phyloP scores from a whole-genome alignment of 2,797 vertebrate genomes.

The Enteromius mattozi region DNA sequence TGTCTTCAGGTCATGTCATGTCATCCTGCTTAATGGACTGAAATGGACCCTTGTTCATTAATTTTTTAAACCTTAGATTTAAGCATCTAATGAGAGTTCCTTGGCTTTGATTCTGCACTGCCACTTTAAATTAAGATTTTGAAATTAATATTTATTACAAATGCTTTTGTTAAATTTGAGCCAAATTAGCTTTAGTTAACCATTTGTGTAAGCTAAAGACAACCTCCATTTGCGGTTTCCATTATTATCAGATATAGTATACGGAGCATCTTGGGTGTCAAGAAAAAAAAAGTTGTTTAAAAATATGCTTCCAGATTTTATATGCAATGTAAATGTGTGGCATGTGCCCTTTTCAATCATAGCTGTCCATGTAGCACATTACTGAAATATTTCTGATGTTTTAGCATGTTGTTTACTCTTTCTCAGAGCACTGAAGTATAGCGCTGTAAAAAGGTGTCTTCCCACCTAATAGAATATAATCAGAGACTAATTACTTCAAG shows the following conservation, averaged over 20 bases:
- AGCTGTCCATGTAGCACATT: background rate
- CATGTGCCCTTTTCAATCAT: conserved; percentile 22
- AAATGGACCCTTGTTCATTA: background rate
- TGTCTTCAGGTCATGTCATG: background rate
- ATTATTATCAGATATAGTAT: background rate
- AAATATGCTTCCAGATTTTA: background rate
- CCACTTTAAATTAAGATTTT: background rate
- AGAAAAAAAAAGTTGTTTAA: background rate
- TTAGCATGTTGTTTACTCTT: background rate
- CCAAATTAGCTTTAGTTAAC: background rate
- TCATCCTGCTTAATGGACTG: background rate
- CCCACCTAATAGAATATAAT: conserved; percentile 17
- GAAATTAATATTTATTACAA: background rate
- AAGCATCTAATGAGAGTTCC: background rate
- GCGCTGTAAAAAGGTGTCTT: conserved; percentile 14
- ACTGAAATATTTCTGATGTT: conserved; percentile 24
- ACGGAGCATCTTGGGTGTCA: background rate
- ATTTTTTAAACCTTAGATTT: conserved; percentile 1
- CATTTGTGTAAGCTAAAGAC: background rate
- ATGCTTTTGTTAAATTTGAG: background rate
- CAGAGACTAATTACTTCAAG: conserved; percentile 12
- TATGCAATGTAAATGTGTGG: background rate
- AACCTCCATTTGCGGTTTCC: background rate
- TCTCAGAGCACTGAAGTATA: background rate
- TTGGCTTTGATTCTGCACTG: background rate